Conservation (phyloP, 2,113 vertebrate species). For the Pampusana beccarii region DNA sequence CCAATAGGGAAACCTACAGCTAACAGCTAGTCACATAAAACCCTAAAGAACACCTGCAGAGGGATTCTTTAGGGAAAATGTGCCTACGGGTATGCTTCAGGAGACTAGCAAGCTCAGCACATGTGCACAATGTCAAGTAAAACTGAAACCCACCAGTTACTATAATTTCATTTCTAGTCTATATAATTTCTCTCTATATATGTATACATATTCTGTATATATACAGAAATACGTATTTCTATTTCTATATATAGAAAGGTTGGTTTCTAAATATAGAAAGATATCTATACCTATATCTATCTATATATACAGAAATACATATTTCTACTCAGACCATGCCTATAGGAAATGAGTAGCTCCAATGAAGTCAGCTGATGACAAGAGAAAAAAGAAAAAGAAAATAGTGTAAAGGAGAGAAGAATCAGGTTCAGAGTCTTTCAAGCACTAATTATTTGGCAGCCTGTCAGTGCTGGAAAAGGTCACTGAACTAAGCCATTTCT, state of each 20-base stretch:
- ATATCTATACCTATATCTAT: no score
- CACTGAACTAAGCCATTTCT: not conserved
- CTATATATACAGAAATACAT: no score
- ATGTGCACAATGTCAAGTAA: not conserved
- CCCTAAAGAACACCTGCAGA: not conserved
- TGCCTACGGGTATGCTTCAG: not conserved
- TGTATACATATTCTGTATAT: not conserved
- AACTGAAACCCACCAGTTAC: not conserved
- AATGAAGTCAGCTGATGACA: not conserved
- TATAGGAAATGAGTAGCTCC: not conserved
- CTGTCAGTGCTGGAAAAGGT: not conserved
- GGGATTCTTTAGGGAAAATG: not conserved
- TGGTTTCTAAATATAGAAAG: no score
- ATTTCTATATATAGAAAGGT: no score
- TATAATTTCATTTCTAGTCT: not conserved
- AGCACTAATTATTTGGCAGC: not conserved
- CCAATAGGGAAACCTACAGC: not conserved
- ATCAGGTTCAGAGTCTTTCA: not conserved
- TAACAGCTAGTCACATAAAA: not conserved
- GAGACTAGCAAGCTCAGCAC: not conserved
- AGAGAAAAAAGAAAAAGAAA: not conserved
- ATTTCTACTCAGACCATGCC: not conserved
- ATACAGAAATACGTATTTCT: not conserved
- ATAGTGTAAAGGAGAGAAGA: not conserved
- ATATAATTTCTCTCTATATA: not conserved